Base-by-base conservation (phyloP, 2,797 vertebrate genomes). In the Galagoides demidoff region DNA sequence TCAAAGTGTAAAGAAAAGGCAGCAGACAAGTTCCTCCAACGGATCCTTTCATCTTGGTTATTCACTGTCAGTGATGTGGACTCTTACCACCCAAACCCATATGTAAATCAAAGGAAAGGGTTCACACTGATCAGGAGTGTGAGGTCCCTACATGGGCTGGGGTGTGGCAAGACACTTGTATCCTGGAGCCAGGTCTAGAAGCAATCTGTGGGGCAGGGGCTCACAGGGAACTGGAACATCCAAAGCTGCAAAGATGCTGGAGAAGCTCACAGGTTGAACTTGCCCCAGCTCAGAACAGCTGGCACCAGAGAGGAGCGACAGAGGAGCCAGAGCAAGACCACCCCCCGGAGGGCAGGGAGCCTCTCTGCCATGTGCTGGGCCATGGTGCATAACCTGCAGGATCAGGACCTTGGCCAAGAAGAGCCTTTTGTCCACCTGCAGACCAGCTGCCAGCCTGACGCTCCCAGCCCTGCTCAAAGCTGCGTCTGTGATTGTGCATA, bases 401-500 rank as follows among this genome's bases (percentile, higher is more conserved):
- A 16, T 29, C 70, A 63, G 64, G 59, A 45, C 61, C 52, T 63
- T 3, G 49, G 74, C 79, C 5, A 0, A 20, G 63, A 88, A 95
- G 39, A 29, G 31, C 17, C 63, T 88, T 68, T 37, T 83, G 14
- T 3, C 49, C 22, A 11, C 39, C 20, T 5, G 64, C 11, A 25
- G 71, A 39, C 29, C 52, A 61, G 19, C 82, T 4, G 34, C 71
- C 84, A 70, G 57, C 87, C 93, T 66, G 89, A 87, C 16, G 66
- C 95, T 90, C 89, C 94, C 83, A 90, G 45, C 77, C 45, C 89
- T 25, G 37, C 82, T 95, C 85, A 93, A 74, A 83, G 83, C 95
- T 78, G n/a, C 74, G 76, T 94, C 97, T 96, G 89, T 77, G 94
- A 76, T 79, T 94, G 45, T 87, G 66, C 25, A 25, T 78, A 96